Base-by-base conservation (phyloP, 2,888 invertebrate species). In the Lingula anatina region DNA sequence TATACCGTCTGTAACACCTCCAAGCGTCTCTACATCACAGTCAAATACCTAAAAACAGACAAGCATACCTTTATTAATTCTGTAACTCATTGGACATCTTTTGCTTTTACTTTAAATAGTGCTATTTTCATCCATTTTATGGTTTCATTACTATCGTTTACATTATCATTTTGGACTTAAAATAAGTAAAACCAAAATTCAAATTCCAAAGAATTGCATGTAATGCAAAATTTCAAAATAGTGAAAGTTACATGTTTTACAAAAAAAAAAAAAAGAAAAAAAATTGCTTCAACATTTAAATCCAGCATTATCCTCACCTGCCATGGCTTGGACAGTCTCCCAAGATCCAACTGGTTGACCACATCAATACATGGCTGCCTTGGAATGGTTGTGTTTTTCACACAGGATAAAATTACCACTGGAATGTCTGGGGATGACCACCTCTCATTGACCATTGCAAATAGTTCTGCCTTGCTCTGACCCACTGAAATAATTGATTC, bases 391-490 rank as follows among this genome's bases (percentile, higher is more conserved):
- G 44, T 24, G 27, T 61, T 55, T 26, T 54, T 53, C 2, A 62
- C 50, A 55, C 68, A 70, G 12, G 71, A 63, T 44, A 73, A 44
- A 3, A 73, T 64, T 24, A 73, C 48, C 0, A 73, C 60, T 5
- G 73, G 73, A n/a, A 66, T 61, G 49, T 66, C 60, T n/a, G 64
- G 66, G 12, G 62, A 57, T 38, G 68, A 63, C 65, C 68, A 70
- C 35, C 63, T 46, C 49, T 71, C 71, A 51, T 59, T 63, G 9
- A 70, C 53, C 71, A 73, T 64, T 3, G 68, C 65, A 43, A 51
- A 50, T 40, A 73, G 44, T 40, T 60, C 60, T 23, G 36, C 5
- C 18, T n/a, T 42, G 20, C 23, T 37, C 24, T 26, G 28, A 20
- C 24, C 15, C 2, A n/a, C 39, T 43, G 36, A 20, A 52, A 39